These are phyloP conservation scores for Fragum fragum DNA, from an alignment of 2,888 invertebrate genomes.

Conservation along the genomic window DNA sequence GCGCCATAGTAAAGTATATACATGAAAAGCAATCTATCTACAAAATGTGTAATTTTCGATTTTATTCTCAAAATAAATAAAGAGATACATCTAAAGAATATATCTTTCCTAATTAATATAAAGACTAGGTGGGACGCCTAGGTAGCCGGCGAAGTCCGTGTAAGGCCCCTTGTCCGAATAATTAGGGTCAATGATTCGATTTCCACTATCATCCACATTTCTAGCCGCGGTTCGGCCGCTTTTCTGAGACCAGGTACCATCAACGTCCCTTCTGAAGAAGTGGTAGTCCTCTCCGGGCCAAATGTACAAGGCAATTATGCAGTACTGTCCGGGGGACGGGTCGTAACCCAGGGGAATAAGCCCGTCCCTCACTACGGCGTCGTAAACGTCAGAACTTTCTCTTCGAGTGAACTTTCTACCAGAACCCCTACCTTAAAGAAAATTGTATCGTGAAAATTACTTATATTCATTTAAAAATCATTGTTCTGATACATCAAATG, in stretches of 20 bases:
- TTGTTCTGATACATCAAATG: too few relatives aligned
- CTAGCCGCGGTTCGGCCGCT: constrained; percentile 59
- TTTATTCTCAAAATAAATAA: too few relatives aligned
- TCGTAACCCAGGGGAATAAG: constrained; percentile 33
- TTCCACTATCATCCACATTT: constrained; percentile 58
- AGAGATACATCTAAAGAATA: neutral
- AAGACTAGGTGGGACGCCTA: constrained; percentile 35
- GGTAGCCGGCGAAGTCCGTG: constrained; percentile 46
- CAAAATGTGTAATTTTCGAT: too few relatives aligned
- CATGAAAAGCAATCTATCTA: too few relatives aligned
- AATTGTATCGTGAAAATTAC: too few relatives aligned
- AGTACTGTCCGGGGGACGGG: constrained; percentile 40
- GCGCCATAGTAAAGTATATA: too few relatives aligned
- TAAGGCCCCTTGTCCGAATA: constrained; percentile 57
- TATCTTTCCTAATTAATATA: constrained; percentile 14
- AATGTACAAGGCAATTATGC: constrained; percentile 58
- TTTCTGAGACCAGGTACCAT: constrained; percentile 65
- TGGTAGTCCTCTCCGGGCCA: constrained; percentile 67
- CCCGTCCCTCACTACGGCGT: constrained; percentile 53
- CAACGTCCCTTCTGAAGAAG: constrained; percentile 56
- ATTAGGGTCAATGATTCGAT: constrained; percentile 47
- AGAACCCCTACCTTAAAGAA: constrained; percentile 41
- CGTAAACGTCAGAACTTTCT: constrained; percentile 46
- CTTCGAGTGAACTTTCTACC: constrained; percentile 43
- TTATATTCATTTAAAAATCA: too few relatives aligned